phyloP scores from a whole-genome alignment of 2,797 vertebrate species.

The Sebastes umbrosus region DNA sequence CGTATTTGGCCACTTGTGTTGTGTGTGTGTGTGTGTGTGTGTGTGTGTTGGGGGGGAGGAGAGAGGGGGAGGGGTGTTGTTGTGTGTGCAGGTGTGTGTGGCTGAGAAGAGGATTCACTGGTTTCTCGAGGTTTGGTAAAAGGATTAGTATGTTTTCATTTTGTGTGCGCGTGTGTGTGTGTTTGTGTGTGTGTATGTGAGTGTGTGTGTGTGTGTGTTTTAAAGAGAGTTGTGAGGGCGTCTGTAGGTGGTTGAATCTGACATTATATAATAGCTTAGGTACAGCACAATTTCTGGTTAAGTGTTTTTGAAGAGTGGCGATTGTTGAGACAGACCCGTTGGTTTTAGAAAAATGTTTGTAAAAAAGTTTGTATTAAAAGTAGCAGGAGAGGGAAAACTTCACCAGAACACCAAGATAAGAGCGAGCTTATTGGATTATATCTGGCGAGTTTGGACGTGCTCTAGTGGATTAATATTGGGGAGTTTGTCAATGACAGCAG shows the following conservation, averaged over 20 bases:
- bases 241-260: conserved; percentile 62
- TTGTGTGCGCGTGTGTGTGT: conserved; percentile 23
- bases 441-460: conserved; percentile 15
- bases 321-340: conserved; percentile 15
- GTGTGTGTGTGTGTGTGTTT: conserved; percentile 15
- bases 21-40: neutral
- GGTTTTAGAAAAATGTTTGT: neutral
- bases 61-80: neutral
- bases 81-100: conserved; percentile 25
- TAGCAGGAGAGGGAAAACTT: conserved; percentile 8
- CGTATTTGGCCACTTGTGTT: conserved; percentile 19
- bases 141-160: conserved; percentile 42
- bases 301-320: conserved; percentile 47
- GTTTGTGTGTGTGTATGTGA: neutral
- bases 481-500: conserved; percentile 11
- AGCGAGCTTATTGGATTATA: conserved; percentile 4
- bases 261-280: conserved; percentile 58
- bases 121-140: conserved; percentile 52
- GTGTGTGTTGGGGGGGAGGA: too few relatives aligned
- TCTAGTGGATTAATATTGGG: conserved; percentile 4
- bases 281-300: conserved; percentile 11
- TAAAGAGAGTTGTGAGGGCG: conserved; percentile 45
- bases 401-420: neutral
- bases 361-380: conserved; percentile 14
- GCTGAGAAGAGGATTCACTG: conserved; percentile 29